These are phyloP conservation scores for Galeopsomyia nigrocyanea DNA, from an alignment of 2,888 invertebrate species.

Conservation along the genomic window DNA sequence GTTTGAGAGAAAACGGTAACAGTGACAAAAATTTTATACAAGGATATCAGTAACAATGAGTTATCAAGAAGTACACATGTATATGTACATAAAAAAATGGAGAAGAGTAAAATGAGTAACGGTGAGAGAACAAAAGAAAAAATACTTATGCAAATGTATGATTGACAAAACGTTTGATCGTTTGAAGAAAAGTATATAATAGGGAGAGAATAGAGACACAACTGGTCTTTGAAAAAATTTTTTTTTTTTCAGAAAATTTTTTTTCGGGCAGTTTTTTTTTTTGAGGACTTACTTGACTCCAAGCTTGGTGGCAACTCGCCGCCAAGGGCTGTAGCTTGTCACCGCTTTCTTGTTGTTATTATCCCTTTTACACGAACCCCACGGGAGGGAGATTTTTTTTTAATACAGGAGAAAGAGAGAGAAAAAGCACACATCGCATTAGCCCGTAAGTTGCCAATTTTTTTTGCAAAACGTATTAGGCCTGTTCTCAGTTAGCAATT, in stretches of 20 bases:
- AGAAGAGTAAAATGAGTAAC: no score
- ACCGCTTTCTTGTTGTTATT: slow-evolving; percentile 78
- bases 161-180: slow-evolving; percentile 23
- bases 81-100: slow-evolving; percentile 1
- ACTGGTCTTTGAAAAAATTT: background rate
- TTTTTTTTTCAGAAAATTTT: slow-evolving; percentile 24
- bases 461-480: slow-evolving; percentile 43
- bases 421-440: slow-evolving; percentile 69
- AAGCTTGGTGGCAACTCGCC: slow-evolving; percentile 92
- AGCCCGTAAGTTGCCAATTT: slow-evolving; percentile 57
- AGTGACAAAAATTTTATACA: slow-evolving; percentile 6
- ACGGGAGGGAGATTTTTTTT: slow-evolving; percentile 12
- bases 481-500: no score
- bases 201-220: slow-evolving; percentile 28
- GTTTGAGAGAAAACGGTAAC: slow-evolving; percentile 27
- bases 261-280: slow-evolving; percentile 32
- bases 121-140: no score
- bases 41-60: slow-evolving; percentile 3
- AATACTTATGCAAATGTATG: slow-evolving; percentile 14
- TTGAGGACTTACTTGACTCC: slow-evolving; percentile 90
- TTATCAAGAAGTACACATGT: slow-evolving; percentile 18
- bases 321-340: slow-evolving; percentile 92
- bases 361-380: slow-evolving; percentile 58
- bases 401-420: slow-evolving; percentile 52
- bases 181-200: slow-evolving; percentile 11